A percentile compares a stretch with the other conserved stretches of the same genome.
These are phyloP conservation scores for Pseudomyrmex flavicornis DNA, from an alignment of 1,140 invertebrate species.

Conservation along the genomic window DNA sequence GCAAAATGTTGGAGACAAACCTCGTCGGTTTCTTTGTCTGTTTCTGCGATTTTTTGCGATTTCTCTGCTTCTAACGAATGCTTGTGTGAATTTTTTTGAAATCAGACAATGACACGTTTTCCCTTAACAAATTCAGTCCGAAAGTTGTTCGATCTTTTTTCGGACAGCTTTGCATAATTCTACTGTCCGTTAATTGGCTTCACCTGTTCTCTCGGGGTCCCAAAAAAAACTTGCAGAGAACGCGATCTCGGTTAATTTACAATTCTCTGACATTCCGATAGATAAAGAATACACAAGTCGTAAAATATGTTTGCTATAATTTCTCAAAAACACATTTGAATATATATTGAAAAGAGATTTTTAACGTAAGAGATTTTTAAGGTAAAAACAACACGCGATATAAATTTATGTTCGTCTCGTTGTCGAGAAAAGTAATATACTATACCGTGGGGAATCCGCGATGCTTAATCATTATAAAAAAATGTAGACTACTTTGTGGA, in stretches of 20 bases:
- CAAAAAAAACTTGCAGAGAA: not conserved
- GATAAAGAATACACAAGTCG: slow-evolving; percentile 23
- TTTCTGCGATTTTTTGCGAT: slow-evolving; percentile 10
- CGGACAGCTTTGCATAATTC: slow-evolving; percentile 41
- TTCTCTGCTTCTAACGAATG: not conserved
- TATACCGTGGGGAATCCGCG: no score
- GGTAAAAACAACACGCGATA: no score
- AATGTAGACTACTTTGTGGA: slow-evolving; percentile 23
- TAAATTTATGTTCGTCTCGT: no score
- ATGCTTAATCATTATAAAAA: no score
- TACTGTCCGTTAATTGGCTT: slow-evolving; percentile 66
- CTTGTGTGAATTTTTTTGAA: slow-evolving; percentile 11
- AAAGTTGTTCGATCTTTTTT: slow-evolving; percentile 54
- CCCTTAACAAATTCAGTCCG: slow-evolving; percentile 9
- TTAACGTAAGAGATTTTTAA: no score
- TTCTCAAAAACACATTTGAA: no score
- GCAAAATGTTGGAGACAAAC: not conserved
- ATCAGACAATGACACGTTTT: not conserved
- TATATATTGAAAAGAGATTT: no score
- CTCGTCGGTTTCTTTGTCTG: not conserved
- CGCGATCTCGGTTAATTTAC: not conserved
- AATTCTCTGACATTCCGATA: slow-evolving; percentile 23
- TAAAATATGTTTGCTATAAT: slow-evolving; percentile 8
- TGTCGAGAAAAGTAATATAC: no score
- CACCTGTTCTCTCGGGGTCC: slow-evolving; percentile 63